A percentile compares a stretch with the other conserved stretches of the same genome.
These are phyloP conservation scores for Drosophila orosa DNA, from an alignment of 1,140 invertebrate species.

Conservation along the genomic window DNA sequence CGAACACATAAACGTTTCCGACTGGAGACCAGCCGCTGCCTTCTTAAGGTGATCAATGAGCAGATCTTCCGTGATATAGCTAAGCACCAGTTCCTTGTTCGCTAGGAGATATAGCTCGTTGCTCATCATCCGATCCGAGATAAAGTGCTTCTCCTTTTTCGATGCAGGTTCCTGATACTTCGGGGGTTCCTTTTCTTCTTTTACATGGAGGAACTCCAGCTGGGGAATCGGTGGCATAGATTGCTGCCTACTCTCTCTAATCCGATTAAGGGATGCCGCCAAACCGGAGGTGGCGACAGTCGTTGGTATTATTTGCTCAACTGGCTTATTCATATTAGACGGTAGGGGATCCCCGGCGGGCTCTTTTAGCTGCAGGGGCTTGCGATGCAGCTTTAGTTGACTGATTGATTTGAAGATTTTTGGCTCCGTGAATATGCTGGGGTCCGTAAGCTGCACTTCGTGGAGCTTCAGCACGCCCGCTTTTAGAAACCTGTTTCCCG, in stretches of 20 bases:
- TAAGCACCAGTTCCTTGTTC: slow-evolving; percentile 19
- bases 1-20: slow-evolving; percentile 79
- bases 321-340: neutral
- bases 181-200: neutral
- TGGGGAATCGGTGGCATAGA: neutral
- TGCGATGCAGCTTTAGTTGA: slow-evolving; percentile 9
- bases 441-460: neutral
- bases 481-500: neutral
- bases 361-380: slow-evolving; percentile 7
- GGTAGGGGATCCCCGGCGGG: neutral
- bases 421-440: neutral
- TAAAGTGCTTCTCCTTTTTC: slow-evolving; percentile 52
- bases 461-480: slow-evolving; percentile 1
- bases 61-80: slow-evolving; percentile 9
- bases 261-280: slow-evolving; percentile 28
- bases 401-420: slow-evolving; percentile 10
- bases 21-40: slow-evolving; percentile 84
- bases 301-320: neutral
- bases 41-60: slow-evolving; percentile 56
- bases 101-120: slow-evolving; percentile 35
- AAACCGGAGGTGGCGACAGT: neutral
- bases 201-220: slow-evolving; percentile 4
- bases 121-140: slow-evolving; percentile 37
- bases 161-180: neutral
- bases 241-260: slow-evolving; percentile 8